These are phyloP conservation scores for Eilema caniola DNA, from an alignment of 2,888 invertebrate species.

Conservation along the genomic window DNA sequence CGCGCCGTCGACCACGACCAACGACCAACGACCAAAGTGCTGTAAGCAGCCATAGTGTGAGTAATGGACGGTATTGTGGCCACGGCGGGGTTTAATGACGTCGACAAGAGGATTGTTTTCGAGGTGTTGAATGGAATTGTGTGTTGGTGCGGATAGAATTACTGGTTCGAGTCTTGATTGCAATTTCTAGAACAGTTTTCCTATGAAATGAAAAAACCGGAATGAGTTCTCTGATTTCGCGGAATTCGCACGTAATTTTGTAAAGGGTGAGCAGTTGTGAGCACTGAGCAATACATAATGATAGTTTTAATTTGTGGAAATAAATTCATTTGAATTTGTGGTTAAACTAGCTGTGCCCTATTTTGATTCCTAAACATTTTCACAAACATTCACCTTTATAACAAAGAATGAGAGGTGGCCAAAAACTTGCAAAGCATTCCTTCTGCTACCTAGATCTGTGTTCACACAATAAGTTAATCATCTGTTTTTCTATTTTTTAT, in stretches of 20 bases:
- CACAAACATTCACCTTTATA: too few species aligned
- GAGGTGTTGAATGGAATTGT: conserved; percentile 16
- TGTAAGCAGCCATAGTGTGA: conserved; percentile 48
- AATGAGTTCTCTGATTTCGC: background rate
- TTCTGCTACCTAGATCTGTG: too few species aligned
- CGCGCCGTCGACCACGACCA: conserved; percentile 52
- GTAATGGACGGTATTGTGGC: conserved; percentile 21
- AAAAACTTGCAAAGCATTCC: too few species aligned
- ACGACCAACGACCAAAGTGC: conserved; percentile 43
- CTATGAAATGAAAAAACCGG: background rate
- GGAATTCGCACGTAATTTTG: background rate
- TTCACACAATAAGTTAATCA: too few species aligned
- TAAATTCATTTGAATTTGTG: too few species aligned
- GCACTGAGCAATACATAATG: too few species aligned
- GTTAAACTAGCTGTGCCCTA: too few species aligned
- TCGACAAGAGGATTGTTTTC: conserved; percentile 1
- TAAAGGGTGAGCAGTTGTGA: too few species aligned
- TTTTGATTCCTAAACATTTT: too few species aligned
- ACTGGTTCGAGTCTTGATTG: background rate
- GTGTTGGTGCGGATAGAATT: conserved; percentile 9
- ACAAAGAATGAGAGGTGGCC: too few species aligned
- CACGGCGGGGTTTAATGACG: conserved; percentile 11
- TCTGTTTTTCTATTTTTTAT: too few species aligned
- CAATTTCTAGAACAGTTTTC: background rate
- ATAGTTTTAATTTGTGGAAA: too few species aligned